Evolutionary conservation across 2,797 vertebrate genomes (phyloP).

Genomic region (Lepus oiostolus): DNA sequence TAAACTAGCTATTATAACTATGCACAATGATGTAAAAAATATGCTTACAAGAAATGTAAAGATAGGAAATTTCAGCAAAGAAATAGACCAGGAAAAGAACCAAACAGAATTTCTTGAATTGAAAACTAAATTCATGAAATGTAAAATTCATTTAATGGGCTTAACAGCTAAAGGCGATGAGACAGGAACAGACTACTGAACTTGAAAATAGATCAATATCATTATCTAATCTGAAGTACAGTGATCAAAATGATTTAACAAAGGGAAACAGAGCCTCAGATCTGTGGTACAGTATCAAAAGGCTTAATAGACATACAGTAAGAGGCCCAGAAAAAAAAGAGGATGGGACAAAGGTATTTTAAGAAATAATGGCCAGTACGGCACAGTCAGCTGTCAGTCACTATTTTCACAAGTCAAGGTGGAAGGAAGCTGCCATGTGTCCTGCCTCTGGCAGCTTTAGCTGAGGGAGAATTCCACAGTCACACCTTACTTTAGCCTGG

Average conservation of each 20-base stretch:
- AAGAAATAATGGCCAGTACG: background rate
- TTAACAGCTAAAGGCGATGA: background rate
- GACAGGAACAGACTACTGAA: background rate
- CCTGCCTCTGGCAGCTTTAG: too few relatives aligned
- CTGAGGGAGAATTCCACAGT: too few relatives aligned
- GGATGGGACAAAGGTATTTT: conserved; percentile 42
- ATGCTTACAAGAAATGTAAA: conserved; percentile 36
- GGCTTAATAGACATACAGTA: background rate
- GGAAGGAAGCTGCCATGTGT: too few relatives aligned
- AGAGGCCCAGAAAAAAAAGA: background rate
- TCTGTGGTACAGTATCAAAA: conserved; percentile 28
- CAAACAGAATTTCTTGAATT: background rate
- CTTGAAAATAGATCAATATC: background rate
- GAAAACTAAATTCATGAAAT: conserved; percentile 36
- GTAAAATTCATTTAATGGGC: background rate
- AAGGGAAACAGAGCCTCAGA: background rate
- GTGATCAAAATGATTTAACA: background rate
- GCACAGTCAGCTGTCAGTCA: too few relatives aligned
- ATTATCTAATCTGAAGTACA: background rate
- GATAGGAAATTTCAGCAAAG: conserved; percentile 6
- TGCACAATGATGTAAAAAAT: conserved; percentile 32
- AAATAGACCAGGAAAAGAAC: background rate
- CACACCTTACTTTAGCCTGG: too few relatives aligned
- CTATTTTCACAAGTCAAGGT: too few relatives aligned
- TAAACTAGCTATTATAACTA: conserved; percentile 2